A percentile compares a stretch with the other conserved stretches of the same genome.
Evolutionary conservation across 2,888 invertebrate genomes (phyloP).

Genomic region (Eudasyphora cyanicolor): DNA sequence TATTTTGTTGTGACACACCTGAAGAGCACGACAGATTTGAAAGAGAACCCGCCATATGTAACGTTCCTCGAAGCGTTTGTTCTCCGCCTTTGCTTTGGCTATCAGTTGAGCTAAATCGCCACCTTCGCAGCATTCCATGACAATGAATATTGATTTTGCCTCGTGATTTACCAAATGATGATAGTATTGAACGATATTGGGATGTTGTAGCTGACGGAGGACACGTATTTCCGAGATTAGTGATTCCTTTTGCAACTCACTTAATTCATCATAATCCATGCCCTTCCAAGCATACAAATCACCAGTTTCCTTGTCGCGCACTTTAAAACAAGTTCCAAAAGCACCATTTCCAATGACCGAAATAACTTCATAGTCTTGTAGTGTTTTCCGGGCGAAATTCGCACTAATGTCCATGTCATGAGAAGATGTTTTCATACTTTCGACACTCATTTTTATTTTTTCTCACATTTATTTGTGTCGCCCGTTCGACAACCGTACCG

Average conservation of each 20-base stretch:
- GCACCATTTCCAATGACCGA: conserved; percentile 83
- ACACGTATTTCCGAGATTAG: conserved; percentile 82
- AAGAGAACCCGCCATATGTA: conserved; percentile 84
- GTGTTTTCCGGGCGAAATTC: conserved; percentile 73
- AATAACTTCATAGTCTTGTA: conserved; percentile 82
- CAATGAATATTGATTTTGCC: conserved; percentile 82
- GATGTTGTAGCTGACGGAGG: conserved; percentile 81
- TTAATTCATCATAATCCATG: conserved; percentile 82
- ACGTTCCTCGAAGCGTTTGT: conserved; percentile 81
- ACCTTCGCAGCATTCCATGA: conserved; percentile 84
- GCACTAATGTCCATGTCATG: conserved; percentile 57
- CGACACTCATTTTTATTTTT: conserved; percentile 47
- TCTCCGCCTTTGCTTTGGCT: conserved; percentile 79
- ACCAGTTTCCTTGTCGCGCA: conserved; percentile 81
- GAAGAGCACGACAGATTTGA: conserved; percentile 82
- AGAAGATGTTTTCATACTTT: conserved; percentile 41
- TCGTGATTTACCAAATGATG: conserved; percentile 82
- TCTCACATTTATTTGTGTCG: conserved; percentile 19
- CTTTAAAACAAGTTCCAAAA: conserved; percentile 84
- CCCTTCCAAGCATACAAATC: conserved; percentile 84
- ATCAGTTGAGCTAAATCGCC: conserved; percentile 83
- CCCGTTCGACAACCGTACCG: conserved; percentile 32
- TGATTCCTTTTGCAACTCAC: conserved; percentile 81
- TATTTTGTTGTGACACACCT: conserved; percentile 81
- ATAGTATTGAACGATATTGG: conserved; percentile 83